phyloP scores from a whole-genome alignment of 2,888 invertebrate species.

The Phytoseiulus persimilis region DNA sequence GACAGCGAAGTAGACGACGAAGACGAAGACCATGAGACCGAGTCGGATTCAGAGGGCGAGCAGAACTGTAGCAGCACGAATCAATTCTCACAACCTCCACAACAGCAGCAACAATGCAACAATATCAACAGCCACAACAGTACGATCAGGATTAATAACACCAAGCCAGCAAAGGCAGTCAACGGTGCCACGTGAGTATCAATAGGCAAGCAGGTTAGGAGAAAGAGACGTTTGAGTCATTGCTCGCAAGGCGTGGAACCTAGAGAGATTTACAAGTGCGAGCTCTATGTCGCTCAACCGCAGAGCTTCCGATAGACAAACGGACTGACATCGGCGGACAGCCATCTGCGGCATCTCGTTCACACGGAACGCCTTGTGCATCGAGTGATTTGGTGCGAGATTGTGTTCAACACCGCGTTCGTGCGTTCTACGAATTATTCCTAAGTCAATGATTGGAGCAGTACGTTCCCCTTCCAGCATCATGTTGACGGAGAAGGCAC shows the following conservation, averaged over 20 bases:
- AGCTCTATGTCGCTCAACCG: neutral
- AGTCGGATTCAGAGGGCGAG: constrained; percentile 30
- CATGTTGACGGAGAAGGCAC: constrained; percentile 37
- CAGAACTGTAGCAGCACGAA: neutral
- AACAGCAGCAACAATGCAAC: neutral
- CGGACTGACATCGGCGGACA: too few relatives aligned
- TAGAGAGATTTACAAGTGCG: neutral
- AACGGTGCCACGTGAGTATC: constrained; percentile 37
- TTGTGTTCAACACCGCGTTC: neutral
- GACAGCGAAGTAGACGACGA: constrained; percentile 45
- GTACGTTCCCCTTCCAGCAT: neutral
- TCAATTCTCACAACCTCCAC: neutral
- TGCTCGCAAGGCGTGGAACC: neutral
- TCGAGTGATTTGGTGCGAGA: neutral
- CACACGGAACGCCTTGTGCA: neutral
- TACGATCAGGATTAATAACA: constrained; percentile 9
- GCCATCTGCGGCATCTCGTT: neutral
- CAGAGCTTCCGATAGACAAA: neutral
- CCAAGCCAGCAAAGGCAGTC: constrained; percentile 37
- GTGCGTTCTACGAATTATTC: neutral
- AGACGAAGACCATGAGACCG: constrained; percentile 45
- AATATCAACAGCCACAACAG: constrained; percentile 20
- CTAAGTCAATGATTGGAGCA: neutral
- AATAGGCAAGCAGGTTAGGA: neutral
- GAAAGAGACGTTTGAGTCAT: neutral